These are phyloP conservation scores for Delichon dasypus DNA, from an alignment of 2,797 vertebrate genomes.

Conservation along the genomic window DNA sequence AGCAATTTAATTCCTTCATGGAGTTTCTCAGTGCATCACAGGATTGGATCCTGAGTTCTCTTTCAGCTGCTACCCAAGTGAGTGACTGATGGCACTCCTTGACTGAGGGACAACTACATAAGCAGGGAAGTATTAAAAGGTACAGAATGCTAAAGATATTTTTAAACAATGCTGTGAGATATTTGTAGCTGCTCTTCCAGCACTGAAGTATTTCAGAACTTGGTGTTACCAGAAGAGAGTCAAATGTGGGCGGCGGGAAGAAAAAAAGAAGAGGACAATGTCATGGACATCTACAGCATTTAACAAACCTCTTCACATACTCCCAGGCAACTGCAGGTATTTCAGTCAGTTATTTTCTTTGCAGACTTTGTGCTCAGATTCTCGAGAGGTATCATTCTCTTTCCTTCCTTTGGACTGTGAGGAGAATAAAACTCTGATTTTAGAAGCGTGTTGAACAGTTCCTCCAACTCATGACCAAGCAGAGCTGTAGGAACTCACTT, in stretches of 20 bases:
- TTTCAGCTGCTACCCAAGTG: neutral
- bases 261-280: neutral
- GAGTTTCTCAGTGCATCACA: neutral
- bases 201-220: neutral
- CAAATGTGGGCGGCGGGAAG: accelerated
- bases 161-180: neutral
- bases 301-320: neutral
- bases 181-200: neutral
- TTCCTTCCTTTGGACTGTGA: neutral
- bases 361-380: neutral
- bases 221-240: neutral
- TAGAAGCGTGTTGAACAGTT: neutral
- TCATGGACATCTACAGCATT: neutral
- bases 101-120: neutral
- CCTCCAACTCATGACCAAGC: neutral
- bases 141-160: neutral
- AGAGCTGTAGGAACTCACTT: neutral
- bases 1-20: neutral
- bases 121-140: neutral
- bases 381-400: neutral
- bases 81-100: neutral
- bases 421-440: neutral
- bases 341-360: neutral
- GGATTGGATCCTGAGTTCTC: neutral
- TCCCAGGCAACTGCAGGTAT: neutral